Base-by-base conservation (phyloP, 2,113 vertebrate species). In the Dryoscopus gambensis region DNA sequence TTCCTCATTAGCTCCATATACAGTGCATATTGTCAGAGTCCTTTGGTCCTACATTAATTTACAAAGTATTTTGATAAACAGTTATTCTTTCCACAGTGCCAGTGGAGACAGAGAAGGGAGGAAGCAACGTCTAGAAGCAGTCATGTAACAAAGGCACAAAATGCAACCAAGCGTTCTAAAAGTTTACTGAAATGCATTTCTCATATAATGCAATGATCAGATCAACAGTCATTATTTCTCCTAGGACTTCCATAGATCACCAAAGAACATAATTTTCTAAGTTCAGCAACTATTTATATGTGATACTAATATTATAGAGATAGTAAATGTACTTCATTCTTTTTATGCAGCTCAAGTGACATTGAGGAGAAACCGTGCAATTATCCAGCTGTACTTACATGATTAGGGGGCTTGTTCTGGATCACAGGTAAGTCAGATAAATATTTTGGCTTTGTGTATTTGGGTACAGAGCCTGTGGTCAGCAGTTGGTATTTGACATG, bases 391-490 rank as follows among this genome's bases (percentile, higher is more conserved):
- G n/a, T 47, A 40, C 37, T 82, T 76, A 46, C 5, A 79, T 44
- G 57, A 19, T 57, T 80, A 87, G 79, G 22, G 64, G 74, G 53
- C 62, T 95, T 84, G 40, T 57, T 84, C 81, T 83, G 84, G 76
- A 90, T 93, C 56, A 83, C 77, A 87, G 92, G 93, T 96, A 89
- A 86, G 88, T 93, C 75, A 89, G 84, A 90, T 83, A 92, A 90
- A 69, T 83, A 67, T 55, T 96, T 88, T 89, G 89, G 28, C 81
- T 95, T 89, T 83, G 44, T 2, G 2, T 60, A 87, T 94, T 84
- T 89, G 60, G 55, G 50, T 91, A 80, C 17, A 57, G 75, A 91
- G 63, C 73, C 84, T 95, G 78, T 87, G 92, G 75, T 86, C 64
- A 91, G 90, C 91, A 91, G 89, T 87, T 89, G 87, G 81, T 87